Evolutionary conservation across 2,113 vertebrate genomes (phyloP), one percentile per base, ranked within the genome.

Genomic region (Lonchura striata): DNA sequence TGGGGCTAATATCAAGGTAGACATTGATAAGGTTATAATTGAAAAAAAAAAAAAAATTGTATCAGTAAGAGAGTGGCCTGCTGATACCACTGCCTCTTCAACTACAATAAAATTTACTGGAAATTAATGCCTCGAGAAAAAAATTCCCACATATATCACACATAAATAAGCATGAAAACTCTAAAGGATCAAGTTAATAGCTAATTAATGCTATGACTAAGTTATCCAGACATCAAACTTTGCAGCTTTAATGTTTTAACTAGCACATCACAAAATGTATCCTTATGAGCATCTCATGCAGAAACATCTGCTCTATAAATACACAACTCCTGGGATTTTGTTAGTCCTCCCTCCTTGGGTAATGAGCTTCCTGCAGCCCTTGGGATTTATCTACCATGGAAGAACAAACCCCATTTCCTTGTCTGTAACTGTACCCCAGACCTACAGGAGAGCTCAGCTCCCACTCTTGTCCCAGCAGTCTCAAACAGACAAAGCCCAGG

Each of bases 201-300:
- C 85, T 91, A 88, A 94, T 91, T 94, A 92, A 92, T 30, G 42
- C 79, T 68, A 57, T 28, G 56, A 79, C 46, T 72, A 93, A 92
- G 42, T 90, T 74, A 90, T 16, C 22, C 41, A 82, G 50, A 52
- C 47, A 89, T 42, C 37, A 75, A 79, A 94, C 71, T 86, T 41
- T 9, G 70, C 78, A 25, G 42, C 44, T 72, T 57, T 65, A 46
- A 79, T 35, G 33, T 41, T 46, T 50, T 52, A 86, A 91, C 64
- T 68, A 87, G 78, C 64, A 41, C 31, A 74, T 49, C 35, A 82
- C 57, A 76, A 92, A 85, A 72, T 1, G 30, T 14, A 78, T 65
- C 60, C 71, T 61, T 54, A 28, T 2, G 21, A 90, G 31, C 24
- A 82, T 7, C 47, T 90, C 33, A 39, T 16, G 65, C 53, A 95